phyloP scores from a whole-genome alignment of 2,797 vertebrate genomes.

The Enteromius argenteus region DNA sequence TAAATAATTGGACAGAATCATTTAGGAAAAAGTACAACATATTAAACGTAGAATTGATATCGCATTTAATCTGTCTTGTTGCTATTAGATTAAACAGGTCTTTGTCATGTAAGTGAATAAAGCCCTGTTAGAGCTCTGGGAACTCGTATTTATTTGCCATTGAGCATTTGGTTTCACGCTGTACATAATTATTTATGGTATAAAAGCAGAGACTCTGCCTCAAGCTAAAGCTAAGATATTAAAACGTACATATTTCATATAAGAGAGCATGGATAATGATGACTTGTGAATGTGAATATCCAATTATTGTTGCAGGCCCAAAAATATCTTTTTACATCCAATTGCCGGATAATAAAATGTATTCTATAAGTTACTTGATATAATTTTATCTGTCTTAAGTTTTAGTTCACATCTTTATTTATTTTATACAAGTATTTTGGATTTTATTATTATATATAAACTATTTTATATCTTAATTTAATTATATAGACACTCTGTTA shows the following conservation, averaged over 20 bases:
- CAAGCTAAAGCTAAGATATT: slow-evolving; percentile 13
- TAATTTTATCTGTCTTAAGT: neutral
- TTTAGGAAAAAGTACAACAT: slow-evolving; percentile 4
- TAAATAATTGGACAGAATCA: neutral
- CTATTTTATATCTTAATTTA: neutral
- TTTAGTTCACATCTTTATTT: neutral
- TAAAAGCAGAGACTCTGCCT: slow-evolving; percentile 30
- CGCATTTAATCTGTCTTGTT: slow-evolving; percentile 15
- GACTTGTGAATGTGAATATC: slow-evolving; percentile 21
- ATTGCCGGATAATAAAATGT: neutral
- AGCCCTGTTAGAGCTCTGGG: neutral
- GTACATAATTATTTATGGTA: slow-evolving; percentile 37
- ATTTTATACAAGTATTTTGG: neutral
- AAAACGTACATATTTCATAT: slow-evolving; percentile 18
- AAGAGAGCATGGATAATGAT: slow-evolving; percentile 7
- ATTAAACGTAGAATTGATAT: slow-evolving; percentile 3
- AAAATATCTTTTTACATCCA: neutral
- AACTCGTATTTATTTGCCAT: slow-evolving; percentile 10
- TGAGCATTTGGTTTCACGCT: slow-evolving; percentile 15
- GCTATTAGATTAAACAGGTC: neutral
- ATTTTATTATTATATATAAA: neutral
- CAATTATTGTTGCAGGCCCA: neutral
- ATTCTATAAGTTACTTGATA: neutral
- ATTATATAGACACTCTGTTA: neutral
- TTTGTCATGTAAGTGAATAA: slow-evolving; percentile 7